Percentiles rank a stretch among this genome's conserved stretches.
phyloP scores from a whole-genome alignment of 2,888 invertebrate species.

The Zygothrica quintamaculata region DNA sequence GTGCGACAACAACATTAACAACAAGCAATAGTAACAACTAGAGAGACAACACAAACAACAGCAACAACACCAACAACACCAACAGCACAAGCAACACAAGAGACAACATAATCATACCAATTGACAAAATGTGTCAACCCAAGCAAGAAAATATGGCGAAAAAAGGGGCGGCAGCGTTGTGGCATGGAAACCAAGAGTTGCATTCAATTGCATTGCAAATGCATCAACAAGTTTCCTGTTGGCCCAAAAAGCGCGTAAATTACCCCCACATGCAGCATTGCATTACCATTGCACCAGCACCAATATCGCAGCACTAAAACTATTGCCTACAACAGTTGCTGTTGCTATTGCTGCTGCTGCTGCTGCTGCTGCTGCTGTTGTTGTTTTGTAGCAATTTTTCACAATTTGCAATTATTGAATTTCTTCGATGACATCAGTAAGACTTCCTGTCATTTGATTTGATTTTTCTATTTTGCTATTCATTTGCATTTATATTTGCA shows the following conservation, averaged over 20 bases:
- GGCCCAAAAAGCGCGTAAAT: constrained; percentile 67
- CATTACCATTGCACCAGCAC: background rate
- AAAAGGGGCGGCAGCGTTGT: constrained; percentile 9
- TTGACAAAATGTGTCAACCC: constrained; percentile 66
- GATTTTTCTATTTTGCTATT: constrained; percentile 61
- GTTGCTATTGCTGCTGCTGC: constrained; percentile 9
- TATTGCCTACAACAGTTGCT: constrained; percentile 1
- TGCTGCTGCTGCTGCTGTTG: constrained; percentile 22
- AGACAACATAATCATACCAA: constrained; percentile 74
- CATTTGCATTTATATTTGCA: constrained; percentile 57
- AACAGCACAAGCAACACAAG: constrained; percentile 19
- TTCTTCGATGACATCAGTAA: constrained; percentile 71
- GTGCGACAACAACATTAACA: constrained; percentile 32
- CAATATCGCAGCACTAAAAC: too few species aligned
- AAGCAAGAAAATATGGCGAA: constrained; percentile 12
- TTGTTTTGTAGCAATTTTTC: constrained; percentile 58
- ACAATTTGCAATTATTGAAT: constrained; percentile 73
- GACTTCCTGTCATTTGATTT: constrained; percentile 66
- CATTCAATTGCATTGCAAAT: constrained; percentile 43
- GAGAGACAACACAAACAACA: constrained; percentile 27
- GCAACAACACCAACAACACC: constrained; percentile 11
- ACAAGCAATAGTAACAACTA: too few species aligned
- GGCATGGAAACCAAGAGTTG: constrained; percentile 44
- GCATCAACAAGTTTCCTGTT: constrained; percentile 67
- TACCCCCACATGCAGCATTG: constrained; percentile 35